Conservation (phyloP, 2,113 vertebrate genomes). For the Elephas maximus region DNA sequence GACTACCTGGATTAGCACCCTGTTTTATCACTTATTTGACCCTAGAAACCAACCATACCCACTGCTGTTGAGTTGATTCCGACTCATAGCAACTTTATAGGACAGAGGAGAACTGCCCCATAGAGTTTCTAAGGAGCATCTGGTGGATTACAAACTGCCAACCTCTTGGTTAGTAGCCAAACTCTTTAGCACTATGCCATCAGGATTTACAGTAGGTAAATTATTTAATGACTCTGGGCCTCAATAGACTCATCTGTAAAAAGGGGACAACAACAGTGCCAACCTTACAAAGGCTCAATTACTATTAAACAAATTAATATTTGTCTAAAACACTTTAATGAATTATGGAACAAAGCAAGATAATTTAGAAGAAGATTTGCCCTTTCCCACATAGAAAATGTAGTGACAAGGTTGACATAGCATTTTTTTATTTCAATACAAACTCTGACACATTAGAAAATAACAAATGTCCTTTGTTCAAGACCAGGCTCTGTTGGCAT, state of each 20-base stretch:
- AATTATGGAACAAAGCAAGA: not conserved
- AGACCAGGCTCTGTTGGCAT: too few species aligned
- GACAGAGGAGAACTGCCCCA: too few species aligned
- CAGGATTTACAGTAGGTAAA: not conserved
- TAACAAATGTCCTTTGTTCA: not conserved
- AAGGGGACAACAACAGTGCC: not conserved
- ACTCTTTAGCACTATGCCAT: too few species aligned
- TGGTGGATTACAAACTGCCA: too few species aligned
- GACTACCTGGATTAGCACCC: not conserved
- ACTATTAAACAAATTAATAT: not conserved
- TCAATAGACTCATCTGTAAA: not conserved
- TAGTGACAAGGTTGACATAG: not conserved
- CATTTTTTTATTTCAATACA: not conserved
- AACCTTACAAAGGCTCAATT: not conserved
- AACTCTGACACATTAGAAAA: not conserved
- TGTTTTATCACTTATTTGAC: not conserved
- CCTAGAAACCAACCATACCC: too few species aligned
- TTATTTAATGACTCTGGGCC: not conserved
- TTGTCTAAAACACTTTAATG: not conserved
- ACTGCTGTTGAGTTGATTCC: too few species aligned
- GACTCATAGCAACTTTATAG: too few species aligned
- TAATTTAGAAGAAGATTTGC: not conserved
- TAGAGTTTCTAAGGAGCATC: too few species aligned
- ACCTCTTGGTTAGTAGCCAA: too few species aligned
- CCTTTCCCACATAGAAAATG: not conserved